These are phyloP conservation scores for Sarotherodon lohbergeri DNA, from an alignment of 2,113 vertebrate genomes.

Conservation along the genomic window DNA sequence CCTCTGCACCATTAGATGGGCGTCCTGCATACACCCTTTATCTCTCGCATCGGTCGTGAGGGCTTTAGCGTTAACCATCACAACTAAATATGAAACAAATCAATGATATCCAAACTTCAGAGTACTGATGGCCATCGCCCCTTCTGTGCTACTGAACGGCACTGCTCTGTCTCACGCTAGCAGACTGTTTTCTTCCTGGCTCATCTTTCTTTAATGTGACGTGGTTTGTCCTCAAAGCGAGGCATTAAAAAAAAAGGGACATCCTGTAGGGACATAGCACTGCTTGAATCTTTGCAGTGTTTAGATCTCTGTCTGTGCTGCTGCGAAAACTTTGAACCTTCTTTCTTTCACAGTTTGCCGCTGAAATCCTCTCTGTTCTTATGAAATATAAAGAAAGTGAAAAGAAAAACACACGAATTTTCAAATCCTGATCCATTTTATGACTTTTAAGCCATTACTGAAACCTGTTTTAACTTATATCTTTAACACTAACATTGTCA, in stretches of 20 bases:
- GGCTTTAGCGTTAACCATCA: constrained; percentile 49
- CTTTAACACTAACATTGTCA: not conserved
- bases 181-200: not conserved
- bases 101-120: not conserved
- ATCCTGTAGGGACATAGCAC: constrained; percentile 30
- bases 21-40: constrained; percentile 1
- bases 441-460: constrained; percentile 6
- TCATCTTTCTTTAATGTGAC: constrained; percentile 30
- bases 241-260: constrained; percentile 14
- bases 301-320: constrained; percentile 36
- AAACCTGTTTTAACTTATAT: not conserved
- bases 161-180: constrained; percentile 10
- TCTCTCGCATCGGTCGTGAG: not conserved
- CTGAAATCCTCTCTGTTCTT: not conserved
- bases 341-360: not conserved
- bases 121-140: constrained; percentile 11
- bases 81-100: not conserved
- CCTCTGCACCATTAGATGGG: constrained; percentile 26
- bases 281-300: constrained; percentile 30
- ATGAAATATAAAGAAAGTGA: not conserved
- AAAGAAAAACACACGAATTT: not conserved
- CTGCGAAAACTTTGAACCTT: not conserved
- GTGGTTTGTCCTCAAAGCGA: constrained; percentile 14
- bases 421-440: not conserved
- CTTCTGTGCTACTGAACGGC: constrained; percentile 15